A percentile compares a stretch with the other conserved stretches of the same genome.
Evolutionary conservation across 2,888 invertebrate species (phyloP).

Genomic region (Agrotis ipsilon): DNA sequence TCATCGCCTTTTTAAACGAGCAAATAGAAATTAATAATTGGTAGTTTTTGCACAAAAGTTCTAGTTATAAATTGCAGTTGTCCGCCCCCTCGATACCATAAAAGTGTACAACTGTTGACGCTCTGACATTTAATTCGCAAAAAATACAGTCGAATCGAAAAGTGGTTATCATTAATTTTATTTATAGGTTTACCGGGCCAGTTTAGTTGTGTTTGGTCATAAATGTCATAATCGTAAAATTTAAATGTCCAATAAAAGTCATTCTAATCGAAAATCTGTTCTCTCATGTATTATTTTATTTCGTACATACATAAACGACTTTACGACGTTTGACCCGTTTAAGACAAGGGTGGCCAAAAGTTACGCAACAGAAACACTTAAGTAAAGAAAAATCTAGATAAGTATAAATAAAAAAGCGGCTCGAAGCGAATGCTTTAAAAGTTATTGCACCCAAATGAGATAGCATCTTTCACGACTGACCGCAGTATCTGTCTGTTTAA

Average conservation of each 20-base stretch:
- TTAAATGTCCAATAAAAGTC: constrained; percentile 67
- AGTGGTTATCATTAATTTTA: constrained; percentile 60
- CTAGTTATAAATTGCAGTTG: constrained; percentile 45
- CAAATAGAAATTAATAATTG: constrained; percentile 61
- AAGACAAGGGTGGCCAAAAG: constrained; percentile 50
- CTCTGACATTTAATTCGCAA: constrained; percentile 53
- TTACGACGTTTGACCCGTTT: constrained; percentile 44
- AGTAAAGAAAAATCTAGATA: constrained; percentile 38
- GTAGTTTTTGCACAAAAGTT: constrained; percentile 53
- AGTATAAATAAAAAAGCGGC: constrained; percentile 49
- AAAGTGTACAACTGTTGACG: constrained; percentile 33
- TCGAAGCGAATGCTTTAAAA: constrained; percentile 61
- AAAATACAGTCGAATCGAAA: constrained; percentile 56
- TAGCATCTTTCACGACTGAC: constrained; percentile 69
- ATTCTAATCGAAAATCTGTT: constrained; percentile 58
- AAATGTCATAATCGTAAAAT: constrained; percentile 72
- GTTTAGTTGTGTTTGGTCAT: constrained; percentile 57
- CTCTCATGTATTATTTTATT: constrained; percentile 50
- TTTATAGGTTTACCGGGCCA: constrained; percentile 65
- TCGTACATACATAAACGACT: constrained; percentile 33
- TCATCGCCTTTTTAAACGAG: constrained; percentile 59
- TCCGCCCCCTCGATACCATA: constrained; percentile 46
- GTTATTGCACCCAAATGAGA: constrained; percentile 71
- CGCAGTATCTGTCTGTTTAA: constrained; percentile 56
- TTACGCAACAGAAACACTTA: constrained; percentile 23